Evolutionary conservation across 2,888 invertebrate species (phyloP).

Genomic region (Fragum sueziense): DNA sequence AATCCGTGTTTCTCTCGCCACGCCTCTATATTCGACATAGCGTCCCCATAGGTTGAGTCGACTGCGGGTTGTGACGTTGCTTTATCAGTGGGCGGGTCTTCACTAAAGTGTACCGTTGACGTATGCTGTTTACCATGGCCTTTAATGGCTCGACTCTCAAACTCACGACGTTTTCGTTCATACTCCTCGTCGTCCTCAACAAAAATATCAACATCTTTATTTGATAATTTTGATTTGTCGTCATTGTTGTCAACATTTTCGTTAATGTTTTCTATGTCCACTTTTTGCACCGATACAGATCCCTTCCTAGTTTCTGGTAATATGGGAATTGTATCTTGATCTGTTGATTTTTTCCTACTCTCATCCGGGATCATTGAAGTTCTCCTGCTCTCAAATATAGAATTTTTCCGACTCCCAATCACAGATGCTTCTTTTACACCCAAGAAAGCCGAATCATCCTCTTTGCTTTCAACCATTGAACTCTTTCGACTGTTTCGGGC

Average conservation of each 20-base stretch:
- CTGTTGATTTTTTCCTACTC: background rate
- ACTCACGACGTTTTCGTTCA: constrained; percentile 9
- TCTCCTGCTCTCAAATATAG: background rate
- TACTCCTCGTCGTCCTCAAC: background rate
- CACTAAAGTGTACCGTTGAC: constrained; percentile 26
- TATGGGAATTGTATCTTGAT: background rate
- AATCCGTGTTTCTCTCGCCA: constrained; percentile 48
- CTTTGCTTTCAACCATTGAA: background rate
- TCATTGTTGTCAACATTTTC: background rate
- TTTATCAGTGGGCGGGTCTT: constrained; percentile 3
- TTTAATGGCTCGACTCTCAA: constrained; percentile 11
- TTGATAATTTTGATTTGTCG: background rate
- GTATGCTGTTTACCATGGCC: constrained; percentile 31
- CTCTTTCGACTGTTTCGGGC: background rate
- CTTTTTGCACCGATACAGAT: background rate
- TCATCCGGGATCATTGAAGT: background rate
- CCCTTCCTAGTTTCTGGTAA: background rate
- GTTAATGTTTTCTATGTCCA: background rate
- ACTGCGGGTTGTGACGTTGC: background rate
- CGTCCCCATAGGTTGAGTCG: background rate
- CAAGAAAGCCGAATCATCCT: background rate
- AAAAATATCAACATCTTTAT: background rate
- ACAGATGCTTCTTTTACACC: background rate
- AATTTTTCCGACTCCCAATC: background rate
- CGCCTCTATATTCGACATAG: constrained; percentile 36